These are phyloP conservation scores for Cephalopachus bancanus DNA, from an alignment of 2,797 vertebrate species.

Conservation along the genomic window DNA sequence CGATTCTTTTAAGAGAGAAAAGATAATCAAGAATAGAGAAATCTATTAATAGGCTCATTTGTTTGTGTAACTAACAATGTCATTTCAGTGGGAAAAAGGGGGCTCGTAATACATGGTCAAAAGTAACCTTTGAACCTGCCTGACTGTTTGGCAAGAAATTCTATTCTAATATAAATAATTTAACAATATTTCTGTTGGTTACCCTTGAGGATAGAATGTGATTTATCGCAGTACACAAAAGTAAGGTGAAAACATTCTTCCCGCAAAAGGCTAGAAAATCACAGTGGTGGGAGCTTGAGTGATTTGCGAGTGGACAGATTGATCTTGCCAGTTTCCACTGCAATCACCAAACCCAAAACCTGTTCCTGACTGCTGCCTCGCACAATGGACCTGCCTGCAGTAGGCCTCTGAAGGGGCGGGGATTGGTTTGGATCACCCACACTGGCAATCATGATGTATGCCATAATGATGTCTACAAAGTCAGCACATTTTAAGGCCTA, in stretches of 20 bases:
- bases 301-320: not conserved
- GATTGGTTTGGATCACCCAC: not conserved
- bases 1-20: not conserved
- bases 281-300: not conserved
- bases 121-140: slow-evolving; percentile 9
- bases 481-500: not conserved
- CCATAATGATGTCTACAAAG: not conserved
- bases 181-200: slow-evolving; percentile 44
- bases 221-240: not conserved
- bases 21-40: not conserved
- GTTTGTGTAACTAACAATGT: not conserved
- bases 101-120: not conserved
- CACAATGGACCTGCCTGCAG: no score
- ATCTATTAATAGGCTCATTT: not conserved
- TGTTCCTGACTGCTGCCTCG: not conserved
- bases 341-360: not conserved
- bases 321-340: not conserved
- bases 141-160: slow-evolving; percentile 23
- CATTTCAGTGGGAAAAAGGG: not conserved
- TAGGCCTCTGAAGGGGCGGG: not conserved
- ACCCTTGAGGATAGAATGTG: slow-evolving; percentile 23
- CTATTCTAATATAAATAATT: slow-evolving; percentile 63
- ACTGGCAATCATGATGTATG: not conserved
- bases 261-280: not conserved
- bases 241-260: not conserved